Percentiles rank a stretch among this genome's conserved stretches.
These are phyloP conservation scores for Acanthisitta chloris DNA, from an alignment of 2,113 vertebrate genomes.

Conservation along the genomic window DNA sequence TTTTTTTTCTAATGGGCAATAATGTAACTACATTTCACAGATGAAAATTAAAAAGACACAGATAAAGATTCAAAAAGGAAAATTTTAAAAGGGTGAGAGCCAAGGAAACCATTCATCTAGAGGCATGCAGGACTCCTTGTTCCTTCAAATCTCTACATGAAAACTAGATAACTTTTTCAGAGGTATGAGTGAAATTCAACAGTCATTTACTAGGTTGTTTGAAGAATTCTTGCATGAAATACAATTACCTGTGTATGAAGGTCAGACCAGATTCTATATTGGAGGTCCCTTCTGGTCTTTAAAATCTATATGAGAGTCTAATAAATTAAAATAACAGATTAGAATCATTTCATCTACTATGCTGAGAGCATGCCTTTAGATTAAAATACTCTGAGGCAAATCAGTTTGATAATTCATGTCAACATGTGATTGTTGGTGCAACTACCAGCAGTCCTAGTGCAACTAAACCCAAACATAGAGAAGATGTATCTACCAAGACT, in stretches of 20 bases:
- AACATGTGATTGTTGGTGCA: background rate
- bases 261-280: background rate
- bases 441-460: background rate
- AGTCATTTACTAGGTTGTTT: background rate
- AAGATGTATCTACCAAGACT: background rate
- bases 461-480: background rate
- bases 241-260: background rate
- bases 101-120: background rate
- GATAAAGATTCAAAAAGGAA: background rate
- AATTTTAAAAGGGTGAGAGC: background rate
- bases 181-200: background rate
- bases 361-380: background rate
- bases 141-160: background rate
- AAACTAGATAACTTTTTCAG: background rate
- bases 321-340: background rate
- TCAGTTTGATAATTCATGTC: background rate
- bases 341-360: background rate
- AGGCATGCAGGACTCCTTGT: background rate
- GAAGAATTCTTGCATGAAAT: background rate
- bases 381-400: background rate
- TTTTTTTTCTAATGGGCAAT: background rate
- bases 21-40: background rate
- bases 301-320: background rate
- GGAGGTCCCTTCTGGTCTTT: background rate
- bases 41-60: background rate